Evolutionary conservation across 2,888 invertebrate genomes (phyloP).

Genomic region (Meiosimyza decipiens): DNA sequence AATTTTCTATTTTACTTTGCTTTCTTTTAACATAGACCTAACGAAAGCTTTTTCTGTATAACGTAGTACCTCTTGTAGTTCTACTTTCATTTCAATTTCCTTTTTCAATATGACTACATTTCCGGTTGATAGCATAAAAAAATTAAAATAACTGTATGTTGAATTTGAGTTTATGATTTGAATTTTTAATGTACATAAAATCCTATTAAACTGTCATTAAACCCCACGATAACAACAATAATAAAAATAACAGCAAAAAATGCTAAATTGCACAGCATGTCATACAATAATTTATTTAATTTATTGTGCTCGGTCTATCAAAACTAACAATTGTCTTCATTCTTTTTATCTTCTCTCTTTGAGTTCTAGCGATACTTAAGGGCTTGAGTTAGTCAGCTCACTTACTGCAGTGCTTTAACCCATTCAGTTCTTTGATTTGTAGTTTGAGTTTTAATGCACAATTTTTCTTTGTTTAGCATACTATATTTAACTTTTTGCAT

Average conservation of each 20-base stretch:
- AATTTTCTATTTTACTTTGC: too few relatives aligned
- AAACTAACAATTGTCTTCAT: not conserved
- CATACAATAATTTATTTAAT: constrained; percentile 21
- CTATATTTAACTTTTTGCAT: too few relatives aligned
- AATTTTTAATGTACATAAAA: constrained; percentile 1
- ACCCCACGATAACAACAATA: constrained; percentile 15
- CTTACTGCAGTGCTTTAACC: too few relatives aligned
- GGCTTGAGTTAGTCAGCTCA: too few relatives aligned
- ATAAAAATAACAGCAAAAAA: constrained; percentile 10
- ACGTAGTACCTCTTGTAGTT: not conserved
- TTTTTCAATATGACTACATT: constrained; percentile 8
- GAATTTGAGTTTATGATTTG: constrained; percentile 16
- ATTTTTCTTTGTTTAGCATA: too few relatives aligned
- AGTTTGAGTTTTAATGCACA: too few relatives aligned
- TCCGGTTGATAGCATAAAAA: constrained; percentile 3
- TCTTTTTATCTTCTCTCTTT: not conserved
- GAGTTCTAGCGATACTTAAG: too few relatives aligned
- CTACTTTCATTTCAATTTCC: constrained; percentile 11
- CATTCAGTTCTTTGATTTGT: too few relatives aligned
- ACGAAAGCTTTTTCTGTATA: not conserved
- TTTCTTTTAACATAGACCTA: too few relatives aligned
- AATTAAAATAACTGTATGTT: constrained; percentile 3
- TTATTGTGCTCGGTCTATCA: constrained; percentile 13
- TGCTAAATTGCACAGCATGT: constrained; percentile 21
- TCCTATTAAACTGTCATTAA: constrained; percentile 9